Conservation (phyloP, 2,888 invertebrate genomes). For the Acrobasis consociella region DNA sequence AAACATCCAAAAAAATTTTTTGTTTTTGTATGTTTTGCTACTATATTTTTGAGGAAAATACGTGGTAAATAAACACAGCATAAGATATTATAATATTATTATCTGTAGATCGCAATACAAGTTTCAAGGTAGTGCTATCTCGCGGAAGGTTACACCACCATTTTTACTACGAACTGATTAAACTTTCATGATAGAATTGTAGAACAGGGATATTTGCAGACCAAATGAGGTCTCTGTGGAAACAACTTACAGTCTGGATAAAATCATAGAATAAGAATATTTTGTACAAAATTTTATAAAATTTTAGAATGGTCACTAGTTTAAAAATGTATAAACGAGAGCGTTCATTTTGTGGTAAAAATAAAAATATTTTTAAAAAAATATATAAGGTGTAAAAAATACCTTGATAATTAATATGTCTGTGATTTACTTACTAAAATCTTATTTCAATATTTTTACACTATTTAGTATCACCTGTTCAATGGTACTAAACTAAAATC, state of each 20-base stretch:
- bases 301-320: no score
- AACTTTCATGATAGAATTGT: constrained; percentile 23
- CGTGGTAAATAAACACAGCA: constrained; percentile 4
- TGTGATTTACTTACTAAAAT: no score
- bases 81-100: constrained; percentile 3
- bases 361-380: no score
- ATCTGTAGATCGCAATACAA: constrained; percentile 5
- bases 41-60: neutral
- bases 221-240: neutral
- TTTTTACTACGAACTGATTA: constrained; percentile 21
- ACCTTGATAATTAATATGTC: no score
- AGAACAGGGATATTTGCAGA: constrained; percentile 19
- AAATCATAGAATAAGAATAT: neutral
- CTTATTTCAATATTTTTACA: no score
- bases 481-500: no score
- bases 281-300: neutral
- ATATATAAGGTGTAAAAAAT: no score
- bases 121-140: constrained; percentile 23
- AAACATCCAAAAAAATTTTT: neutral
- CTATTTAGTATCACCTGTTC: neutral
- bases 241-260: neutral
- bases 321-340: no score
- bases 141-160: constrained; percentile 16
- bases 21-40: neutral
- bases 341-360: no score